A percentile compares a stretch with the other conserved stretches of the same genome.
phyloP scores from a whole-genome alignment of 2,113 vertebrate genomes.

The Psammodynastes pulverulentus region DNA sequence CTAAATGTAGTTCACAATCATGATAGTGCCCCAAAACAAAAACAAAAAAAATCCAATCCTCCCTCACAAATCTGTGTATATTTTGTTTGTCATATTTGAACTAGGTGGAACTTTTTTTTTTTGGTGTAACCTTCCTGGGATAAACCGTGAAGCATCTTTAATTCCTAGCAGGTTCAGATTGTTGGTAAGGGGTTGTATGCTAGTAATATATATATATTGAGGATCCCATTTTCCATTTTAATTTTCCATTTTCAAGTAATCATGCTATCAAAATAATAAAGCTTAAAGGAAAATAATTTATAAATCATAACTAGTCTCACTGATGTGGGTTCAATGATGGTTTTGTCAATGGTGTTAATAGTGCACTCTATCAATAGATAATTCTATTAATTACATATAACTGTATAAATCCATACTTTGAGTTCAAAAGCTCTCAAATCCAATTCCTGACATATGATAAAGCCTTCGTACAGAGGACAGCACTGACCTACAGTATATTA shows the following conservation, averaged over 20 bases:
- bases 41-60: background rate
- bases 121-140: background rate
- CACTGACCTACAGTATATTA: background rate
- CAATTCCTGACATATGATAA: background rate
- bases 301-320: background rate
- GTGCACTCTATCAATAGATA: background rate
- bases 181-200: no score
- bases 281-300: background rate
- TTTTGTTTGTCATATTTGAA: background rate
- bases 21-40: background rate
- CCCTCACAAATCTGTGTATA: background rate
- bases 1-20: background rate
- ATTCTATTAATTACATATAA: background rate
- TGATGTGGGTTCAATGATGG: background rate
- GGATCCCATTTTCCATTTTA: no score
- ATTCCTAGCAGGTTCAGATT: no score
- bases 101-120: background rate
- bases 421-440: background rate
- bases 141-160: background rate
- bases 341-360: background rate
- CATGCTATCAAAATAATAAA: background rate
- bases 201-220: no score
- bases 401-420: background rate
- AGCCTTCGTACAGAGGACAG: background rate
- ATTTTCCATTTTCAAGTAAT: no score